Conservation (phyloP, 2,888 invertebrate species). For the Cheilosia vulpina region DNA sequence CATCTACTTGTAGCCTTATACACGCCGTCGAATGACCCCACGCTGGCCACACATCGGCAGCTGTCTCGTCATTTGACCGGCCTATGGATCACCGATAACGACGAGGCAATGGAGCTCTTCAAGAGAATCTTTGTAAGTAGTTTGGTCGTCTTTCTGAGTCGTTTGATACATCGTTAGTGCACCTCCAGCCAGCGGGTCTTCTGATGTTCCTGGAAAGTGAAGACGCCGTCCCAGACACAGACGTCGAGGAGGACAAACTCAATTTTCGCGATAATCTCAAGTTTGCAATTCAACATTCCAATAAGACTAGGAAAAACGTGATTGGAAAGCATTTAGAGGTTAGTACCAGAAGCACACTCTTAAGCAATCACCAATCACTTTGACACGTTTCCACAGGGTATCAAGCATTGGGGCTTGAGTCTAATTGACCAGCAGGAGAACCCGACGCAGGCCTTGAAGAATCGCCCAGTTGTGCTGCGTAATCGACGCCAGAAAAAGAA, state of each 20-base stretch:
- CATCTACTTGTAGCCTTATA: constrained; percentile 96
- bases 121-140: constrained; percentile 92
- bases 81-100: constrained; percentile 97
- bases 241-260: constrained; percentile 88
- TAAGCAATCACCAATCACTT: background rate
- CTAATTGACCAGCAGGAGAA: constrained; percentile 83
- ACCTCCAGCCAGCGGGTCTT: constrained; percentile 93
- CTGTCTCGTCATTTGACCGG: constrained; percentile 97
- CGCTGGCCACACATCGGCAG: constrained; percentile 93
- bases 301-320: constrained; percentile 88
- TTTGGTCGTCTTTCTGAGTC: background rate
- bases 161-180: background rate
- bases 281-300: constrained; percentile 93
- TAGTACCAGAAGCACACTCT: background rate
- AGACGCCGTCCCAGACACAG: constrained; percentile 88
- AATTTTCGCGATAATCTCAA: constrained; percentile 97
- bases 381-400: constrained; percentile 78
- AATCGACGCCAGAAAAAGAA: constrained; percentile 89
- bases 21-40: constrained; percentile 91
- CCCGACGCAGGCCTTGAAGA: constrained; percentile 82
- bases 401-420: constrained; percentile 88
- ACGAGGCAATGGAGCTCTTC: constrained; percentile 93
- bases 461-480: constrained; percentile 95
- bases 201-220: constrained; percentile 94
- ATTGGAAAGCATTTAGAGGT: constrained; percentile 94